A percentile compares a stretch with the other conserved stretches of the same genome.
Evolutionary conservation across 2,113 vertebrate species (phyloP).

Genomic region (Lathamus discolor): DNA sequence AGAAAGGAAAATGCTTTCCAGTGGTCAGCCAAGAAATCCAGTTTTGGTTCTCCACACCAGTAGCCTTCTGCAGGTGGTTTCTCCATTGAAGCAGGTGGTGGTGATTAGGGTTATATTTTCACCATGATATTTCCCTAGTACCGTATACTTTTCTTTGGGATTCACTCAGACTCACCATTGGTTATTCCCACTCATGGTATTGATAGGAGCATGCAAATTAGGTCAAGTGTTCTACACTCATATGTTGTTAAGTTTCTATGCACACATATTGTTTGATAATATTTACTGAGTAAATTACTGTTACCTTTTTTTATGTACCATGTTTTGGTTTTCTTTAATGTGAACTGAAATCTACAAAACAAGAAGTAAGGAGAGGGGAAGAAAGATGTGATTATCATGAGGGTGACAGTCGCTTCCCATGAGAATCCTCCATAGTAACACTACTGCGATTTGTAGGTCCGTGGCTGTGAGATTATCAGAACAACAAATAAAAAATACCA

Average conservation of each 20-base stretch:
- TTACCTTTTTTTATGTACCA: neutral
- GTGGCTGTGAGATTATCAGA: neutral
- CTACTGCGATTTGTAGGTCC: neutral
- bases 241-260: neutral
- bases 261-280: neutral
- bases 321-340: neutral
- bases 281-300: neutral
- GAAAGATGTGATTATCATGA: neutral
- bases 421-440: neutral
- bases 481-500: neutral
- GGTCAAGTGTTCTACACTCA: neutral
- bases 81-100: neutral
- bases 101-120: neutral
- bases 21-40: neutral
- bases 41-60: neutral
- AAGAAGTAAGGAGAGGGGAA: neutral
- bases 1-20: neutral
- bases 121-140: neutral
- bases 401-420: rapidly evolving
- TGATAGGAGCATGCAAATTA: neutral
- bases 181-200: rapidly evolving
- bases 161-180: neutral
- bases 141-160: neutral
- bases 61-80: neutral
- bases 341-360: neutral